Base-by-base conservation (phyloP, 2,113 vertebrate genomes). In the Corythornis cristatus region DNA sequence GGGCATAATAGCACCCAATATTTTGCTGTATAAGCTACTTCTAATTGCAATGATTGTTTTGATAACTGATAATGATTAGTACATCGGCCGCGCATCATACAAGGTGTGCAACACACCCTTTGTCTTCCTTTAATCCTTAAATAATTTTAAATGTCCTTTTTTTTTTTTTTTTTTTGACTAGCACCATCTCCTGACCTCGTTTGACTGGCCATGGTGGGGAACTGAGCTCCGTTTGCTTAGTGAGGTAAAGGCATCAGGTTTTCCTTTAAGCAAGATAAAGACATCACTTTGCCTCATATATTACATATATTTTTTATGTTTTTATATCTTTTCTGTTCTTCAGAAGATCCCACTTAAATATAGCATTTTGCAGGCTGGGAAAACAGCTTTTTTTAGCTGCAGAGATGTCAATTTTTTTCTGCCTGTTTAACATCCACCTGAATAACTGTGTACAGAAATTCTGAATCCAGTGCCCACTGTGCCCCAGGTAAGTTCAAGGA, bases 11-110 rank as follows among this genome's bases (percentile, higher is more conserved):
- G 56, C 18, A 56, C 56, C n/a, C 8, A 4, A 31, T 15, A 20
- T 95, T 96, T 62, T 93, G 96, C 94, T 96, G 94, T 16, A 35
- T 96, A 90, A 95, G 96, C 93, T 50, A 23, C 53, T 92, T 84
- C 31, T 95, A 93, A 95, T 95, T 84, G 74, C 21, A 82, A 68
- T 96, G 87, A 93, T 93, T 95, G 37, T 53, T 76, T 15, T 50
- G 89, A 76, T 92, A 95, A 48, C 35, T 68, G 66, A 37, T 79
- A 91, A 89, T 58, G 62, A 68, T 87, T 87, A 81, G 45, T 76
- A 82, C 93, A 96, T 93, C 82, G 15, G 29, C 50, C 48, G 23
- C 58, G 8, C 78, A 64, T 57, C 70, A 78, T 9, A 43, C 37
- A 14, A 48, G 13, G 18, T 4, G 60, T 0, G 9, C 86, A 93